Evolutionary conservation across 2,113 vertebrate species (phyloP), one percentile per base, ranked within the genome.

Genomic region (Felis chaus): DNA sequence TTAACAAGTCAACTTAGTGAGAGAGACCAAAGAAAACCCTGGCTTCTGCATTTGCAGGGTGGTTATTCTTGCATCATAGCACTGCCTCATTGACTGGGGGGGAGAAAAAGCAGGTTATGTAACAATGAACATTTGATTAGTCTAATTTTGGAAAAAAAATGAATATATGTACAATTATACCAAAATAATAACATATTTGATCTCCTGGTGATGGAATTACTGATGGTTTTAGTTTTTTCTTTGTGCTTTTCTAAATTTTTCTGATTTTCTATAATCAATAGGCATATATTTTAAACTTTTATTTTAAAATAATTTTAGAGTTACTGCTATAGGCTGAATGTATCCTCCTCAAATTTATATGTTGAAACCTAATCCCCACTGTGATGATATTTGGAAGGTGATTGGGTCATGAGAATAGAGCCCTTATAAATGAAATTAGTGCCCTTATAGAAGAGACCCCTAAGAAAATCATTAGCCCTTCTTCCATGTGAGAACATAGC

Each of bases 81-180:
- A 36, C 45, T 45, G 45, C 45, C 7, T 45, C 45, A 9, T 45
- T 45, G 45, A 45, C 45, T 45, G 45, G 45, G 45, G 33, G 16
- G 7, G 3, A 29, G 3, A 29, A 63, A n/a, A 89, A 79, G 36
- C 39, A 89, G 61, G 19, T 79, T 89, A 71, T 12, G 9, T 95
- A 87, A 45, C 25, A 76, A 96, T 68, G 50, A 83, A 88, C 78
- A 92, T 92, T 83, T 84, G n/a, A 41, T 79, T 83, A 76, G 10
- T 71, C 39, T 79, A 79, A 83, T 69, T 79, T 92, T 84, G 78
- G 61, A 33, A 82, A 79, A 15, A 78, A 91, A 66, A 92, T 76
- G 13, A 89, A 36, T 69, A 0, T 63, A 15, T 95, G 12, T 79
- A 57, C 18, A 71, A 33, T 73, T 73, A 79, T 33, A 61, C 11